Evolutionary conservation across 2,797 vertebrate species (phyloP).

Genomic region (Glyptemys insculpta): DNA sequence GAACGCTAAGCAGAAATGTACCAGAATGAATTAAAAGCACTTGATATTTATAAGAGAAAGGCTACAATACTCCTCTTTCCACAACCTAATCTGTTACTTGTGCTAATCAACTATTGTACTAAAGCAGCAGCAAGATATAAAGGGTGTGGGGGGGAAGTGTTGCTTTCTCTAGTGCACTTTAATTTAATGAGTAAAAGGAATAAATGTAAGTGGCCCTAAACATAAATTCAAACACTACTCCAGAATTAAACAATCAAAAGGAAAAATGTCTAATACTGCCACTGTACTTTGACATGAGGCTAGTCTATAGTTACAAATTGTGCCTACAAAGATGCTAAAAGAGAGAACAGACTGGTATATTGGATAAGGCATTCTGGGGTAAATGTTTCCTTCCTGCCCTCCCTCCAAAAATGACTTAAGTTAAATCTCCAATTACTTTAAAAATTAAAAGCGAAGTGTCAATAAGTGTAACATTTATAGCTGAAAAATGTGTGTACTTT

Average conservation of each 20-base stretch:
- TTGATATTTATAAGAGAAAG: conserved; percentile 30
- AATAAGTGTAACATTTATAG: neutral
- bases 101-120: conserved; percentile 38
- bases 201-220: neutral
- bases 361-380: neutral
- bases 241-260: neutral
- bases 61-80: neutral
- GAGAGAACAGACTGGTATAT: neutral
- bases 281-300: neutral
- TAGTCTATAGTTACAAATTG: neutral
- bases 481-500: neutral
- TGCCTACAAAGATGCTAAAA: neutral
- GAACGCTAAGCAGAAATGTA: conserved; percentile 43
- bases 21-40: conserved; percentile 46
- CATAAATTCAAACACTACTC: neutral
- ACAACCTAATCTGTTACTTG: neutral
- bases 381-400: neutral
- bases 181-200: neutral
- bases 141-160: neutral
- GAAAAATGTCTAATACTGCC: neutral
- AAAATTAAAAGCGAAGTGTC: neutral
- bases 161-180: neutral
- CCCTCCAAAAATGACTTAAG: neutral
- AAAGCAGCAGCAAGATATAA: conserved; percentile 48
- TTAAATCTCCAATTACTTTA: neutral